Conservation (phyloP, 1,140 invertebrate species). For the Bombus consobrinus region DNA sequence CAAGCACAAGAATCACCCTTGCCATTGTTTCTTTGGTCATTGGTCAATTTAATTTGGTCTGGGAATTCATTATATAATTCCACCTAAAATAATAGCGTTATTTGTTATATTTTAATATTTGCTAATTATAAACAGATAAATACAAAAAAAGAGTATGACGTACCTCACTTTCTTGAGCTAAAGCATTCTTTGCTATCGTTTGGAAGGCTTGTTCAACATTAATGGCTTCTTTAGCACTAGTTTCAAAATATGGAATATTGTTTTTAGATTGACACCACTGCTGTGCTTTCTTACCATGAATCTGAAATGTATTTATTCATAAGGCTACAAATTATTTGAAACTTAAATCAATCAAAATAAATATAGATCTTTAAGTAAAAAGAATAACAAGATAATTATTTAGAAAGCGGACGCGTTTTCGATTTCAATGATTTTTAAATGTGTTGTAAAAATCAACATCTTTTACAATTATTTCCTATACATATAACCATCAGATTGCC, state of each 20-base stretch:
- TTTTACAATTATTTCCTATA: no score
- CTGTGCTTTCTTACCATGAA: constrained; percentile 97
- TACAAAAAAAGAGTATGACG: constrained; percentile 40
- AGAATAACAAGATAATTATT: neutral
- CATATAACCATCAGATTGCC: no score
- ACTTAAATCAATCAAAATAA: neutral
- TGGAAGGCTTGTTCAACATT: constrained; percentile 99
- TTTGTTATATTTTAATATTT: constrained; percentile 12
- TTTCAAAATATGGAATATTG: constrained; percentile 99
- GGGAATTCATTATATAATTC: constrained; percentile 99
- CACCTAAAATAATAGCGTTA: constrained; percentile 83
- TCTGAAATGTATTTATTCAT: constrained; percentile 80
- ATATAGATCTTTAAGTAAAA: neutral
- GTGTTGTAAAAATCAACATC: no score
- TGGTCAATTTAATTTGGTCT: constrained; percentile 95
- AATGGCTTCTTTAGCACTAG: constrained; percentile 98
- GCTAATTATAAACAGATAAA: constrained; percentile 15
- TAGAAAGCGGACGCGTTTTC: no score
- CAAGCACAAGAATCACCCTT: constrained; percentile 91
- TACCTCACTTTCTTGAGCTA: constrained; percentile 93
- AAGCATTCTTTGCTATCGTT: constrained; percentile 97
- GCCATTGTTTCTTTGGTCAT: constrained; percentile 85
- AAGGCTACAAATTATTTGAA: neutral
- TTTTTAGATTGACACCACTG: constrained; percentile 99
- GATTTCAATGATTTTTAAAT: no score